Percentiles rank a stretch among this genome's conserved stretches.
These are phyloP conservation scores for Crocodylus rhombifer DNA, from an alignment of 2,797 vertebrate genomes.

Conservation along the genomic window DNA sequence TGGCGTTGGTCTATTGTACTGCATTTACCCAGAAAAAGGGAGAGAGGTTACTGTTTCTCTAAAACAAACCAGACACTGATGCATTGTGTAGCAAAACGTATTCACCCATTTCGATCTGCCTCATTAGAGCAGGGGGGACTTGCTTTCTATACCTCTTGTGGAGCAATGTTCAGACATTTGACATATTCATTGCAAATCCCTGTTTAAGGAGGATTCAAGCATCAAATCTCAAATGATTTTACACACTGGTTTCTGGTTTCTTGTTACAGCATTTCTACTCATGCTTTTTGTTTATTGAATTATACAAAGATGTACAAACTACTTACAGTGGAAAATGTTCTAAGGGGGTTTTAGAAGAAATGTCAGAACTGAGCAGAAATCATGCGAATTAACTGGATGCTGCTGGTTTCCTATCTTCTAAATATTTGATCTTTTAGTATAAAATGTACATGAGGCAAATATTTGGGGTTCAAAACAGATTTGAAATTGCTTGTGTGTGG, in stretches of 20 bases:
- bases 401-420: constrained; percentile 50
- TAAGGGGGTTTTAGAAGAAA: constrained; percentile 20
- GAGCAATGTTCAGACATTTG: constrained; percentile 68
- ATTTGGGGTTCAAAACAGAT: constrained; percentile 18
- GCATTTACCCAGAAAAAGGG: constrained; percentile 81
- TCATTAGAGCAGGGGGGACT: constrained; percentile 69
- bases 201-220: constrained; percentile 63
- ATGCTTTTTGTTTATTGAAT: constrained; percentile 63
- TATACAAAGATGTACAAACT: constrained; percentile 42
- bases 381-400: constrained; percentile 38
- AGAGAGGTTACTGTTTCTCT: constrained; percentile 80
- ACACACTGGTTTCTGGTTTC: constrained; percentile 53
- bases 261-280: constrained; percentile 35
- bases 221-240: constrained; percentile 57
- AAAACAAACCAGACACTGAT: constrained; percentile 84
- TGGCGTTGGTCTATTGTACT: constrained; percentile 82
- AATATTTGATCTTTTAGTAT: constrained; percentile 5
- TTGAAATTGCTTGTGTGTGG: constrained; percentile 13
- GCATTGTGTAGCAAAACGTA: constrained; percentile 82
- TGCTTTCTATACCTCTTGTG: constrained; percentile 63
- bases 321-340: constrained; percentile 33
- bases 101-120: constrained; percentile 73
- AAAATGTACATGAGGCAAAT: constrained; percentile 5
- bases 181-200: constrained; percentile 71
- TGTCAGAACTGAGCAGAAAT: constrained; percentile 2